Percentiles rank a stretch among this genome's conserved stretches.
These are phyloP conservation scores for Vollenhovia emeryi DNA, from an alignment of 1,140 invertebrate genomes.

Conservation along the genomic window DNA sequence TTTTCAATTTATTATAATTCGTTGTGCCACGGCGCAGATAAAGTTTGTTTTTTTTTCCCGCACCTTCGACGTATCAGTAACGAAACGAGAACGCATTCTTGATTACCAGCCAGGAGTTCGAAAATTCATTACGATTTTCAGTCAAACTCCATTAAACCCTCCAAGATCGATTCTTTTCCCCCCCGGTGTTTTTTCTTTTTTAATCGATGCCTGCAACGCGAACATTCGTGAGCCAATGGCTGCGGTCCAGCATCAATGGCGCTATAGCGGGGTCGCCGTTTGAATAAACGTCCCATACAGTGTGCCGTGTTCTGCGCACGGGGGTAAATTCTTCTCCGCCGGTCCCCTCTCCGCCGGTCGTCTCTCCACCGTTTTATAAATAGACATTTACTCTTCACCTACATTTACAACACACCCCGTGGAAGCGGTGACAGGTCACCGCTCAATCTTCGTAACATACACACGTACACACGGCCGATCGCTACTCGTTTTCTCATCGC, in stretches of 20 bases:
- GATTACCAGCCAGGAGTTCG: background rate
- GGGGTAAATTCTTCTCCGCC: slow-evolving; percentile 66
- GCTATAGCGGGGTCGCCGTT: slow-evolving; percentile 52
- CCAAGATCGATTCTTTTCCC: background rate
- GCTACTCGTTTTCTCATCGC: slow-evolving; percentile 64
- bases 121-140: background rate
- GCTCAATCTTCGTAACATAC: slow-evolving; percentile 80
- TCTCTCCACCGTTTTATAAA: slow-evolving; percentile 80
- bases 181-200: background rate
- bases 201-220: slow-evolving; percentile 27
- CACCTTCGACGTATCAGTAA: background rate
- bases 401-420: slow-evolving; percentile 81
- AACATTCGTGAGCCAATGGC: slow-evolving; percentile 53
- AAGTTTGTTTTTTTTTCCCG: background rate
- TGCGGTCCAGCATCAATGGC: slow-evolving; percentile 63
- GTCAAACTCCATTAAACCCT: background rate
- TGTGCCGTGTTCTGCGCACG: slow-evolving; percentile 54
- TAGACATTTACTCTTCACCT: slow-evolving; percentile 84
- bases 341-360: background rate
- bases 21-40: background rate
- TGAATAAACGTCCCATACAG: slow-evolving; percentile 57
- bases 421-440: slow-evolving; percentile 82
- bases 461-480: slow-evolving; percentile 48
- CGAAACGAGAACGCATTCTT: background rate
- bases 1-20: background rate